Evolutionary conservation across 2,113 vertebrate species (phyloP), one percentile per base, ranked within the genome.

Genomic region (Chloropsis hardwickii): DNA sequence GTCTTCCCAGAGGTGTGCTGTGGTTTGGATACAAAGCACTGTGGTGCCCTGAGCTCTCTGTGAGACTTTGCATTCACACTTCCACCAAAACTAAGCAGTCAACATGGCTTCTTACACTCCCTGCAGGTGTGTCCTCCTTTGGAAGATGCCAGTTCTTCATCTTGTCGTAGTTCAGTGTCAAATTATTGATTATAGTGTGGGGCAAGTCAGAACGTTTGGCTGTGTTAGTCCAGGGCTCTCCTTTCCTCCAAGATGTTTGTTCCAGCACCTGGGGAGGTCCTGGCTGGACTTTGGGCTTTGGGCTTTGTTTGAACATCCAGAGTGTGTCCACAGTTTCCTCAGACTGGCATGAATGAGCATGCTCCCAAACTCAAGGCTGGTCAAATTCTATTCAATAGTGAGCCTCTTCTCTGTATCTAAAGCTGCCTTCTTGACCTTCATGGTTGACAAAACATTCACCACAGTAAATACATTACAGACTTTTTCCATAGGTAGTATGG

Each of bases 191-290:
- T 64, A 10, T 10, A 29, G 15, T 13, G 47, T 66, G 24, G 35
- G 25, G 21, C 14, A 42, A 12, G 37, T 53, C 40, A 66, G 35
- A 50, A 58, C 29, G 33, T 31, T 45, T 48, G 31, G n/a, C 37
- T 6, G 0, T 25, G 10, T 79, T 64, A n/a, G 10, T 37, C n/a
- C 16, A 35, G 39, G 24, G 16, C 3, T 9, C 3, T 5, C 3
- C 18, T 61, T 17, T 42, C 15, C 18, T 74, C 28, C 28, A 48
- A 48, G 23, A 6, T 35, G 9, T 44, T 85, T 80, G 6, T 42
- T 89, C n/a, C 33, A 73, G 51, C 13, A 31, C 4, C 16, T 6
- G 22, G 53, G 47, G 33, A 40, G 18, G 6, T 74, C 14, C 25
- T 80, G 62, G 3, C 4, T 77, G 33, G 50, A 21, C 28, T 80